Evolutionary conservation across 2,888 invertebrate genomes (phyloP).

Genomic region (Volucella inanis): DNA sequence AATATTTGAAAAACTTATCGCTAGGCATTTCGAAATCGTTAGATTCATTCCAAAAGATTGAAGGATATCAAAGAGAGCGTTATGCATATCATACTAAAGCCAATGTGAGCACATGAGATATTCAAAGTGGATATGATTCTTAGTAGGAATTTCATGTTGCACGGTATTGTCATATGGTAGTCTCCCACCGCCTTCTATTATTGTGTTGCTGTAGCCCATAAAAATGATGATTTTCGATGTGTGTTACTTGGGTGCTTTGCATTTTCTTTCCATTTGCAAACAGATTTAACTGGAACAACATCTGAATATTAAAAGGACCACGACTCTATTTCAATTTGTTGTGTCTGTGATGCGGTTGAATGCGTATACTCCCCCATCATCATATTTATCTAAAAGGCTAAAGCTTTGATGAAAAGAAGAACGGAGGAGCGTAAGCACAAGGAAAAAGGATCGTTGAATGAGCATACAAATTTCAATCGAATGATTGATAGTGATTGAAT

Average conservation of each 20-base stretch:
- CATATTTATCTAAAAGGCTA: too few species aligned
- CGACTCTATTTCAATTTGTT: slow-evolving; percentile 72
- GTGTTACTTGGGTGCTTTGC: slow-evolving; percentile 55
- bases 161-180: neutral
- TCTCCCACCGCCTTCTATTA: neutral
- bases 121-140: slow-evolving; percentile 32
- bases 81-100: slow-evolving; percentile 38
- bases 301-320: slow-evolving; percentile 66
- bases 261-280: slow-evolving; percentile 70
- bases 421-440: neutral
- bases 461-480: slow-evolving; percentile 23
- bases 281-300: slow-evolving; percentile 73
- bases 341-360: slow-evolving; percentile 47
- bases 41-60: slow-evolving; percentile 70
- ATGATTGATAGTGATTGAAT: slow-evolving; percentile 58
- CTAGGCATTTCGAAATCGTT: slow-evolving; percentile 70
- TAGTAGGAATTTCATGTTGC: slow-evolving; percentile 4
- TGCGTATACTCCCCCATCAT: slow-evolving; percentile 3
- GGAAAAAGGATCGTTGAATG: slow-evolving; percentile 43
- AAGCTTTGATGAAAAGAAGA: neutral
- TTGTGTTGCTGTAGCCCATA: slow-evolving; percentile 48
- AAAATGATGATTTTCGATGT: slow-evolving; percentile 63
- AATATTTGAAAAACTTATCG: slow-evolving; percentile 71
- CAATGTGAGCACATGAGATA: neutral
- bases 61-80: slow-evolving; percentile 64